phyloP scores from a whole-genome alignment of 2,113 vertebrate genomes.

The Pipra filicauda region DNA sequence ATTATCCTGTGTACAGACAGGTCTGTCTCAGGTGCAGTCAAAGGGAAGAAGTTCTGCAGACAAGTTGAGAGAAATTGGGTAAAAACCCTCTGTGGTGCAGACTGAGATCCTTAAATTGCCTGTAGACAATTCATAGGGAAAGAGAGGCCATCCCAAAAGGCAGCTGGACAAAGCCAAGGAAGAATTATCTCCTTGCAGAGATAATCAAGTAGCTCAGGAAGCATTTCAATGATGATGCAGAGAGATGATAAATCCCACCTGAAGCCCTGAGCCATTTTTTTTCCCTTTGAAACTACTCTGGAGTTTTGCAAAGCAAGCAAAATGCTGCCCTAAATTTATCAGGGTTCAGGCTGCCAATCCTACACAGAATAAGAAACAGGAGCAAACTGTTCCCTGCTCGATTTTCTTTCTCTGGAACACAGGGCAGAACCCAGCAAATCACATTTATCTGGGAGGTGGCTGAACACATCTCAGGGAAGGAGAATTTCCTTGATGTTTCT shows the following conservation, averaged over 20 bases:
- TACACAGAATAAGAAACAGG: neutral
- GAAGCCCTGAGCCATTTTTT: neutral
- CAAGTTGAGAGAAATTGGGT: neutral
- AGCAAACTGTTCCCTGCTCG: neutral
- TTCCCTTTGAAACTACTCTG: neutral
- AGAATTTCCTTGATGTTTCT: neutral
- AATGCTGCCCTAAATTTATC: neutral
- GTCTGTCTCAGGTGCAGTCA: rapidly evolving
- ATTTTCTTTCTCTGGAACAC: neutral
- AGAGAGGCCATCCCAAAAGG: neutral
- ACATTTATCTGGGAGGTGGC: neutral
- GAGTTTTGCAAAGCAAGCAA: neutral
- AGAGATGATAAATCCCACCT: neutral
- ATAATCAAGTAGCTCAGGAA: neutral
- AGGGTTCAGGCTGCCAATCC: neutral
- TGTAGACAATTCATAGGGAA: neutral
- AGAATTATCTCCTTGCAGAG: neutral
- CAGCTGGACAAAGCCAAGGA: neutral
- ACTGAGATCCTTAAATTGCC: neutral
- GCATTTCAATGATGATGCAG: neutral
- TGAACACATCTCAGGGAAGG: neutral
- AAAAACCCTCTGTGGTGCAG: neutral
- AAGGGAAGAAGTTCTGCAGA: neutral
- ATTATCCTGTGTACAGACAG: neutral
- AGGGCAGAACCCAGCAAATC: neutral